Percentiles rank a stretch among this genome's conserved stretches.
Conservation (phyloP, 2,797 vertebrate species). For the Rhyacichthys aspro region DNA sequence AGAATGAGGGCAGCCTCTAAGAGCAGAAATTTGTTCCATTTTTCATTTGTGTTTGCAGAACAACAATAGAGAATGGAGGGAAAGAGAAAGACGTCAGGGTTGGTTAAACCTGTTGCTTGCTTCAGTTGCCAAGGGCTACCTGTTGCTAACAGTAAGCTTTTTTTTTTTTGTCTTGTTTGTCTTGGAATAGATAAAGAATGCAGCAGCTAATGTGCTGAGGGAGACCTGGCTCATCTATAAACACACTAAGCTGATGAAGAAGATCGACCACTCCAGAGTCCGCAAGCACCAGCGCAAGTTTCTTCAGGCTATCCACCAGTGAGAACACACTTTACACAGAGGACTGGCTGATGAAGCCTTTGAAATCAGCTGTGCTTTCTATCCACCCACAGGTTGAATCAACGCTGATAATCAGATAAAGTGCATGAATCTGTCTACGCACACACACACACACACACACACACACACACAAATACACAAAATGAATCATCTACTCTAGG, state of each 20-base stretch:
- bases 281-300: conserved; percentile 99
- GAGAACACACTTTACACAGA: conserved; percentile 70
- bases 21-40: conserved; percentile 44
- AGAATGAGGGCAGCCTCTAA: conserved; percentile 57
- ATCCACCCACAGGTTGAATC: conserved; percentile 65
- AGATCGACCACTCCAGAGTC: conserved; percentile 97
- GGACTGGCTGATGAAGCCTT: conserved; percentile 42
- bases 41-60: conserved; percentile 39
- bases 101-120: conserved; percentile 56
- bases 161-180: conserved; percentile 43
- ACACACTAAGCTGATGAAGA: conserved; percentile 97
- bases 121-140: conserved; percentile 60
- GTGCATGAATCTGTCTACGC: conserved; percentile 53
- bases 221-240: conserved; percentile 99
- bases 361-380: conserved; percentile 61
- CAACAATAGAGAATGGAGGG: conserved; percentile 33
- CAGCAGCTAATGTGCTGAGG: conserved; percentile 97
- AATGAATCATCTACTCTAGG: conserved; percentile 59
- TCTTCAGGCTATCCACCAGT: conserved; percentile 99
- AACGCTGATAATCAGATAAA: conserved; percentile 62
- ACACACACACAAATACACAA: conserved; percentile 24
- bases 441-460: too few species aligned
- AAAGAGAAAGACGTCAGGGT: conserved; percentile 23
- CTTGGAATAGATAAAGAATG: conserved; percentile 95
- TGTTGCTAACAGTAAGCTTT: conserved; percentile 66